Evolutionary conservation across 1,140 invertebrate genomes (phyloP).

Genomic region (Holcopasites calliopsidis): DNA sequence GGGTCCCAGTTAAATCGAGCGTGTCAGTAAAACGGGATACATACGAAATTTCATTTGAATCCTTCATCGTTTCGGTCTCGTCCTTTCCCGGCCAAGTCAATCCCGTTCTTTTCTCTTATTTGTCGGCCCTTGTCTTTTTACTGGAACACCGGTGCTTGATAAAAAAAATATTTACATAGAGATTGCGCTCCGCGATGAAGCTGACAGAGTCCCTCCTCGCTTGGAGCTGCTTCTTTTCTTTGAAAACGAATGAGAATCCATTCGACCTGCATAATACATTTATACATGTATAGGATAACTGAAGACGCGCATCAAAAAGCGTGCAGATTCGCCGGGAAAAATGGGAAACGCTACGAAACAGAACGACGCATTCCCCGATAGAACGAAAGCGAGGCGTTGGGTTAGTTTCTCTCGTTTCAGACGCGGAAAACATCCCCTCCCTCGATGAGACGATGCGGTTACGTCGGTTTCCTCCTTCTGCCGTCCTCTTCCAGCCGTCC

Average conservation of each 20-base stretch:
- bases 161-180: slow-evolving; percentile 40
- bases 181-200: not conserved
- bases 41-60: slow-evolving; percentile 55
- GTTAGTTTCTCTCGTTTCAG: slow-evolving; percentile 50
- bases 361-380: slow-evolving; percentile 36
- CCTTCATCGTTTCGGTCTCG: slow-evolving; percentile 24
- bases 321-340: too few species aligned
- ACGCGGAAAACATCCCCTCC: slow-evolving; percentile 57
- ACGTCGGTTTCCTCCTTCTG: slow-evolving; percentile 56
- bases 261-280: too few species aligned
- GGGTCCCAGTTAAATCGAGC: slow-evolving; percentile 60
- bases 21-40: slow-evolving; percentile 44
- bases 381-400: slow-evolving; percentile 29
- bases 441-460: slow-evolving; percentile 64
- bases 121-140: slow-evolving; percentile 29
- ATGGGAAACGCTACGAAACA: not conserved
- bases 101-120: slow-evolving; percentile 1
- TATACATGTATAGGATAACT: too few species aligned
- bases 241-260: not conserved
- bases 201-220: not conserved
- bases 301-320: too few species aligned
- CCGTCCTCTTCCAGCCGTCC: slow-evolving; percentile 17
- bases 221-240: not conserved
- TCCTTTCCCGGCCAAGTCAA: not conserved
- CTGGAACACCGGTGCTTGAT: not conserved